Evolutionary conservation across 2,888 invertebrate genomes (phyloP).

Genomic region (Neoaliturus tenellus): DNA sequence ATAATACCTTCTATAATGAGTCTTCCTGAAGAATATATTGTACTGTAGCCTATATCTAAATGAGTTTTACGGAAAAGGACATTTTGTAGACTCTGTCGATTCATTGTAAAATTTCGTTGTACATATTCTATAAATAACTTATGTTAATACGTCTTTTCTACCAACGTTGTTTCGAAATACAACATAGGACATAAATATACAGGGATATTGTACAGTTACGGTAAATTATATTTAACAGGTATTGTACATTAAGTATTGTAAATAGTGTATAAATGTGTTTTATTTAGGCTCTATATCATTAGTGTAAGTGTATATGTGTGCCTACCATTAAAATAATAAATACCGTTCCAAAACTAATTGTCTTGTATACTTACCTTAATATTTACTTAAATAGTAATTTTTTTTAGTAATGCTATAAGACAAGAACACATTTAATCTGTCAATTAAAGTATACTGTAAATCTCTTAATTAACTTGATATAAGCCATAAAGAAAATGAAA

Average conservation of each 20-base stretch:
- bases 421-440: no score
- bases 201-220: constrained; percentile 39
- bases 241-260: constrained; percentile 18
- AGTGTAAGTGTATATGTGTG: constrained; percentile 57
- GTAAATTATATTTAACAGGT: not conserved
- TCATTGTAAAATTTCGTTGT: constrained; percentile 18
- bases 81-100: not conserved
- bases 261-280: constrained; percentile 48
- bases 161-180: constrained; percentile 3
- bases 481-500: no score
- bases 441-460: no score
- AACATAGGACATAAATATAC: constrained; percentile 6
- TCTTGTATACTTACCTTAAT: no score
- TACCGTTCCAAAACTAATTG: constrained; percentile 4
- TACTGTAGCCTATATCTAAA: not conserved
- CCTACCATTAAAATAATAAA: constrained; percentile 48
- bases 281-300: constrained; percentile 54
- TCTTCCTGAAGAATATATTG: no score
- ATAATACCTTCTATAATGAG: not conserved
- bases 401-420: no score
- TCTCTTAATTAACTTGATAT: no score
- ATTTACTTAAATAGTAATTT: no score
- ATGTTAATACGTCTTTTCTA: constrained; percentile 33
- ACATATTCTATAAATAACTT: constrained; percentile 20
- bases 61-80: not conserved